Evolutionary conservation across 37 sponge, comb jelly and placozoan genomes (phyloP), one percentile per base, ranked within the genome.

Genomic region (Axinella damicornis): DNA sequence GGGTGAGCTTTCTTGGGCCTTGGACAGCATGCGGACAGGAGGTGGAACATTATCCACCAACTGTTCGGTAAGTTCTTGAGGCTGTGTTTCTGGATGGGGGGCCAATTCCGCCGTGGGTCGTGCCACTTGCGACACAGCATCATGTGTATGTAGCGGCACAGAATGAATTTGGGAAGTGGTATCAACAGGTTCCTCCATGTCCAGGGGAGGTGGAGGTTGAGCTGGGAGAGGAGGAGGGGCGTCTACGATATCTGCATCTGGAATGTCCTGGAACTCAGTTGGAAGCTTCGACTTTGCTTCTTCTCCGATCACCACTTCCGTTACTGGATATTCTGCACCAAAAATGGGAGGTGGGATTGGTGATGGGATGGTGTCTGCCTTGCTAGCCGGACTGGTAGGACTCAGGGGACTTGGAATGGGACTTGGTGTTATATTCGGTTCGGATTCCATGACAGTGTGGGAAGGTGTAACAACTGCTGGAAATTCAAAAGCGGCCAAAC

Each of bases 151-250:
- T n/a, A n/a, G n/a, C n/a, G n/a, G n/a, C n/a, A n/a, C n/a, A n/a
- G n/a, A n/a, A n/a, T n/a, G n/a, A n/a, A n/a, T n/a, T n/a, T n/a
- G n/a, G n/a, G n/a, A n/a, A n/a, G n/a, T n/a, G n/a, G n/a, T n/a
- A n/a, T n/a, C n/a, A n/a, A n/a, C n/a, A n/a, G n/a, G n/a, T n/a
- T n/a, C 79, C 0, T 86, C 72, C 28, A 36, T 13, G 32, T 78
- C 86, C 59, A 77, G 35, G 1, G n/a, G 65, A 24, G 84, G 84
- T 64, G 84, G 83, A 36, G 83, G 84, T 15, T 64, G 64, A 64
- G 55, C 63, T 32, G 76, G 80, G 2, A 73, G 56, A 27, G 83
- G 83, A 33, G 83, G 83, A 15, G 83, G 83, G 1, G 30, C 35
- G 2, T 73, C 83, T 18, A 36, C 68, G 4, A 27, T n/a, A 53